Evolutionary conservation across 2,888 invertebrate species (phyloP).

Genomic region (Tinea semifulvella): DNA sequence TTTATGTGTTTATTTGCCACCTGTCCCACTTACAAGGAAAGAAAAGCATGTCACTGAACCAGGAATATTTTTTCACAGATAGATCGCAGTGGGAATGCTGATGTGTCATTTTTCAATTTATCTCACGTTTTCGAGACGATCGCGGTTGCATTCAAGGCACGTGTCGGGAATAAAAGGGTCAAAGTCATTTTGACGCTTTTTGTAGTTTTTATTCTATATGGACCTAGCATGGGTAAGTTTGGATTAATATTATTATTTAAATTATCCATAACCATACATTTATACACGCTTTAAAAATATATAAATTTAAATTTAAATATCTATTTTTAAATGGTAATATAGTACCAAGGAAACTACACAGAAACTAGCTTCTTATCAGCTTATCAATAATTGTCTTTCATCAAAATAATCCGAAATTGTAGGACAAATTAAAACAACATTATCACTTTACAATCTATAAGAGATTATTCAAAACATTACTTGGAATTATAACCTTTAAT

Average conservation of each 20-base stretch:
- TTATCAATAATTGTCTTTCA: neutral
- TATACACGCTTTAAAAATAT: constrained; percentile 10
- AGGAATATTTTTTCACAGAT: constrained; percentile 36
- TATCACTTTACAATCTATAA: neutral
- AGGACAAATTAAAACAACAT: neutral
- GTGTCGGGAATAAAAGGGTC: constrained; percentile 37
- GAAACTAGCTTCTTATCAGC: too few relatives aligned
- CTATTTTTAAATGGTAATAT: too few relatives aligned
- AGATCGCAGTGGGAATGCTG: constrained; percentile 29
- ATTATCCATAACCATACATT: constrained; percentile 8
- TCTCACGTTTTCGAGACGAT: constrained; percentile 68
- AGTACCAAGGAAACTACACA: too few relatives aligned
- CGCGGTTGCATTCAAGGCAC: constrained; percentile 49
- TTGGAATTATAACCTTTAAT: neutral
- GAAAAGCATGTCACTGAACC: too few relatives aligned
- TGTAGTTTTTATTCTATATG: constrained; percentile 56
- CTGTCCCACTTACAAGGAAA: too few relatives aligned
- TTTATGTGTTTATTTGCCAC: too few relatives aligned
- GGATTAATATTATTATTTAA: neutral
- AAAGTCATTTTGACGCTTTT: constrained; percentile 57
- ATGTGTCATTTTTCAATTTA: constrained; percentile 77
- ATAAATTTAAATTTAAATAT: too few relatives aligned
- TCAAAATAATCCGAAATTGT: constrained; percentile 2
- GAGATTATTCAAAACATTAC: neutral
- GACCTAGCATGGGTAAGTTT: constrained; percentile 59